Evolutionary conservation across 2,113 vertebrate genomes (phyloP), one percentile per base, ranked within the genome.

Genomic region (Macrotis lagotis): DNA sequence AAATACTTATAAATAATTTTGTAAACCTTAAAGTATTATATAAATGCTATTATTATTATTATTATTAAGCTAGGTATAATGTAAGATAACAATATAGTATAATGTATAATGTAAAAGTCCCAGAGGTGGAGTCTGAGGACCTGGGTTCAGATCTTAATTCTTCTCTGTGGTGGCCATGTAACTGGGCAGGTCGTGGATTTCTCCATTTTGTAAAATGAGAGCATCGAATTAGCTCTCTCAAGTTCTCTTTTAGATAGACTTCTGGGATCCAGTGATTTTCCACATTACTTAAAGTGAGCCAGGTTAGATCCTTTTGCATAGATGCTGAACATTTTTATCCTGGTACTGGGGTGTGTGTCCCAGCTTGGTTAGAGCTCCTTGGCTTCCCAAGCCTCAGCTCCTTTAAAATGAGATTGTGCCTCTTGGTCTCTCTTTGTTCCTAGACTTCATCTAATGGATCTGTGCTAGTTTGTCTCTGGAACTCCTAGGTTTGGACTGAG

Each of bases 281-380:
- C 83, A 93, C 94, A 90, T 74, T 94, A 92, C 37, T 94, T 90
- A 92, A 94, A 92, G 93, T 92, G n/a, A 95, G 44, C 53, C 94
- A 94, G 47, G 9, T 91, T 91, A 95, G 91, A 26, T 52, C 88
- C 14, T 91, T 95, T 51, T 74, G 5, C 66, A 66, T 50, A 93
- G 92, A 93, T 90, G 53, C 94, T 48, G 94, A 91, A 90, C 48
- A 3, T 91, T 92, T 91, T 22, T 89, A 25, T 83, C 19, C n/a
- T 83, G 16, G 16, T 8, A 19, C 16, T 59, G 1, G 14, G 66
- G 66, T 44, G 22, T n/a, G 2, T 44, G n/a, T 83, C 37, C 66
- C n/a, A 83, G 66, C n/a, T 83, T 44, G 7, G 6, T 44, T 19
- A 83, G 66, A n/a, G 19, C 44, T 83, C 66, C n/a, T 44, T 44